Evolutionary conservation across 2,113 vertebrate genomes (phyloP).

Genomic region (Helogale parvula): DNA sequence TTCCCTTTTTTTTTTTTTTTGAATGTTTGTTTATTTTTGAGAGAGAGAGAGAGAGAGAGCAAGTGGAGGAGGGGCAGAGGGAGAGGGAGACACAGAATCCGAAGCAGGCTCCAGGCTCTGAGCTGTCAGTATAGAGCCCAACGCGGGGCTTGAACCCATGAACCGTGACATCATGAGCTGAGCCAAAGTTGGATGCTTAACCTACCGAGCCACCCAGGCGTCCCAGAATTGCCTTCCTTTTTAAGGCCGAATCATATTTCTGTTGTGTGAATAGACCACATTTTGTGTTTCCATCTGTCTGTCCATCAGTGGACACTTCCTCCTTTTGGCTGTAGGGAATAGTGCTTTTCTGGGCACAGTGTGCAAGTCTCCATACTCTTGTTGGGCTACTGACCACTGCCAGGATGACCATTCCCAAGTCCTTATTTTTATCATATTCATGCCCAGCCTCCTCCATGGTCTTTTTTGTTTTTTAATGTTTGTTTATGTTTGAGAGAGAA

Average conservation of each 20-base stretch:
- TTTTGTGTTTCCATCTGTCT: background rate
- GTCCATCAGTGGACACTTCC: background rate
- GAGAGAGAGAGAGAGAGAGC: no score
- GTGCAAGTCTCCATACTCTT: rapidly evolving
- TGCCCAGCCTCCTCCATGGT: background rate
- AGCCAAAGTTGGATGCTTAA: no score
- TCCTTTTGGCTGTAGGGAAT: background rate
- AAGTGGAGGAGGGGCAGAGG: no score
- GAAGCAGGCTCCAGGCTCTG: no score
- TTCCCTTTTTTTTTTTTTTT: background rate
- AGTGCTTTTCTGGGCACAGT: no score
- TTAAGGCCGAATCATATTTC: background rate
- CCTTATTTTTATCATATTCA: background rate
- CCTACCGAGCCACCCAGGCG: no score
- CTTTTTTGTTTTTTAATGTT: background rate
- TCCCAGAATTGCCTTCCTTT: background rate
- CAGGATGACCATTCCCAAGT: background rate
- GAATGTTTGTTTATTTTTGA: no score
- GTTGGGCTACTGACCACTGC: background rate
- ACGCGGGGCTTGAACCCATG: no score
- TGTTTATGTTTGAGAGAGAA: no score
- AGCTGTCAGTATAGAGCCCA: no score
- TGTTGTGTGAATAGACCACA: background rate
- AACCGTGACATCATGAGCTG: no score
- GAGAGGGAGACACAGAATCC: no score